Evolutionary conservation across 2,888 invertebrate genomes (phyloP).

Genomic region (Mythimna loreyi): DNA sequence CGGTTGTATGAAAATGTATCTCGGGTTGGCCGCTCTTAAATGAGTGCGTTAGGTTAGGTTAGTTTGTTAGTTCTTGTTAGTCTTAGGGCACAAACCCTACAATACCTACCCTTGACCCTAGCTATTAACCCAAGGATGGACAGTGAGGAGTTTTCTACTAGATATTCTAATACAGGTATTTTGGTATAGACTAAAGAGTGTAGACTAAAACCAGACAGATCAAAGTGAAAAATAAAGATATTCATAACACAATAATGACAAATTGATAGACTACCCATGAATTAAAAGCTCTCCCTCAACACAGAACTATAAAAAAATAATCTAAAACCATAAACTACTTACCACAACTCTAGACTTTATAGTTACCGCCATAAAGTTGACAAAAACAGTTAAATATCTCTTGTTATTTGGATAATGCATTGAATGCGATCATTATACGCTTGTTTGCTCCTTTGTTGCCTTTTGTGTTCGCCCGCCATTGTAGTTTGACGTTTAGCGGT

Average conservation of each 20-base stretch:
- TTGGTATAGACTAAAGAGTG: too few species aligned
- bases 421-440: slow-evolving; percentile 87
- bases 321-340: neutral
- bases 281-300: slow-evolving; percentile 25
- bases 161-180: too few species aligned
- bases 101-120: too few species aligned
- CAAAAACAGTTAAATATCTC: slow-evolving; percentile 46
- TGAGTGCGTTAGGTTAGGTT: too few species aligned
- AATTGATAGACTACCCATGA: slow-evolving; percentile 46
- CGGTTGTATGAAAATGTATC: too few species aligned
- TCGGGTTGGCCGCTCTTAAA: too few species aligned
- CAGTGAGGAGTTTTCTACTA: too few species aligned
- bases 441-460: slow-evolving; percentile 86
- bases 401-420: slow-evolving; percentile 75
- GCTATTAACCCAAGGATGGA: too few species aligned
- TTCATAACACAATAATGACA: slow-evolving; percentile 43
- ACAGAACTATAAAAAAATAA: slow-evolving; percentile 2
- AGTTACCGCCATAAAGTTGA: slow-evolving; percentile 40
- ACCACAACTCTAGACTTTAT: slow-evolving; percentile 51
- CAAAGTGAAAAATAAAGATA: slow-evolving; percentile 11
- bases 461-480: slow-evolving; percentile 79
- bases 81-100: too few species aligned
- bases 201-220: neutral
- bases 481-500: slow-evolving; percentile 83
- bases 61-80: too few species aligned